These are phyloP conservation scores for Kradibia gibbosae DNA, from an alignment of 1,140 invertebrate species.

Conservation along the genomic window DNA sequence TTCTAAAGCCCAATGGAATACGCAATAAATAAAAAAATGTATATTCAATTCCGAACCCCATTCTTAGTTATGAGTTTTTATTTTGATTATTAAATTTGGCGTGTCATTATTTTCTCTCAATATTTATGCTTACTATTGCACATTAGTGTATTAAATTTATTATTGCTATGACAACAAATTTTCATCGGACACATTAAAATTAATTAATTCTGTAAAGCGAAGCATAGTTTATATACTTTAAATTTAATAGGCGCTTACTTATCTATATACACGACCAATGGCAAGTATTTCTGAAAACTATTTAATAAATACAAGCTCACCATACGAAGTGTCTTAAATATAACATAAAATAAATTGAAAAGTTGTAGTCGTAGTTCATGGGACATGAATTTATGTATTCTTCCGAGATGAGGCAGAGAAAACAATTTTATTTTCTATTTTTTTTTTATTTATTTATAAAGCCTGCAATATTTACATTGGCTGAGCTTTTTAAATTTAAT, in stretches of 20 bases:
- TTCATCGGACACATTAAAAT: neutral
- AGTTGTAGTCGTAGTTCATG: too few species aligned
- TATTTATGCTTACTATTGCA: neutral
- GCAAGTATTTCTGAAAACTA: neutral
- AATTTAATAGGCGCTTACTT: neutral
- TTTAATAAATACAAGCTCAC: neutral
- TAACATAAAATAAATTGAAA: neutral
- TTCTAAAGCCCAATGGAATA: too few species aligned
- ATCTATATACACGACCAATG: neutral
- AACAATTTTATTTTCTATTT: neutral
- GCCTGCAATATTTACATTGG: neutral
- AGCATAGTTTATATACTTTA: neutral
- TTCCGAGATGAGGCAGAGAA: neutral
- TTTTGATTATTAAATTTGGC: neutral
- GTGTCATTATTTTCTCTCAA: neutral
- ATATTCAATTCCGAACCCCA: neutral
- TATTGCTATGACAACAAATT: neutral
- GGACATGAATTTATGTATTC: neutral
- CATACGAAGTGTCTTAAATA: neutral
- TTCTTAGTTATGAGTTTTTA: too few species aligned
- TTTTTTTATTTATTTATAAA: neutral
- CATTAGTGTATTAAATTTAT: neutral
- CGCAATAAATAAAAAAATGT: neutral
- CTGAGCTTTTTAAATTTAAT: too few species aligned
- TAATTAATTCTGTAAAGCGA: slow-evolving; percentile 4